Base-by-base conservation (phyloP, 92 coral and sea anemone species). In the Galaxea fascicularis region DNA sequence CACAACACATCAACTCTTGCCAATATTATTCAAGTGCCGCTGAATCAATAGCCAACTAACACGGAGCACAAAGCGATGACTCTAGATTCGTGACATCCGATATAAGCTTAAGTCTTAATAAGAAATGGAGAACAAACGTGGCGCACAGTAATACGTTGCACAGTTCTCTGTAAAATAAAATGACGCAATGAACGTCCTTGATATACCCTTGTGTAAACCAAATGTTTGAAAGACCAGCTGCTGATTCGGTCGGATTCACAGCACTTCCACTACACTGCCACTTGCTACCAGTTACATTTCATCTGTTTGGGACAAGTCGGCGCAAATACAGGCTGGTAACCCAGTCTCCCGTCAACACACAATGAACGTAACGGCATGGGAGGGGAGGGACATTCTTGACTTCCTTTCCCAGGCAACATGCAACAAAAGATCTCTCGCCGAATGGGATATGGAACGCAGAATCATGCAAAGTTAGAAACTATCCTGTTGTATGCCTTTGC, bases 71-170 rank as follows among this genome's bases (percentile, higher is more conserved):
- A 46, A 57, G 69, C 81, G 26, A 57, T 18, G 10, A 22, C n/a
- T 28, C n/a, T 18, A 24, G 67, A 56, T 66, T 79, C 75, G 84
- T 79, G 84, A 65, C 84, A 51, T 79, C 62, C 28, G 74, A 64
- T 78, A 62, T 62, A 54, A 21, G 47, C 15, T 9, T 46, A 5
- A 5, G 51, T 46, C 51, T 12, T 12, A 11, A 11, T 46, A 11
- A 46, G 51, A 5, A 28, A 5, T 17, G 26, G 45, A 16, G 47
- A 52, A 14, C 83, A 69, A 71, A 64, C 62, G 46, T 44, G 46
- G 51, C 35, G 45, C 31, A 28, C 78, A 52, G 49, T 47, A 20
- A 29, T 12, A 30, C 21, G 24, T 52, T 11, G 26, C 39, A 10
- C 71, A 65, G 41, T 26, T 65, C 13, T 24, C 39, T 26, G 44